phyloP scores from a whole-genome alignment of 1,140 invertebrate species.

The Drosophila leontia region DNA sequence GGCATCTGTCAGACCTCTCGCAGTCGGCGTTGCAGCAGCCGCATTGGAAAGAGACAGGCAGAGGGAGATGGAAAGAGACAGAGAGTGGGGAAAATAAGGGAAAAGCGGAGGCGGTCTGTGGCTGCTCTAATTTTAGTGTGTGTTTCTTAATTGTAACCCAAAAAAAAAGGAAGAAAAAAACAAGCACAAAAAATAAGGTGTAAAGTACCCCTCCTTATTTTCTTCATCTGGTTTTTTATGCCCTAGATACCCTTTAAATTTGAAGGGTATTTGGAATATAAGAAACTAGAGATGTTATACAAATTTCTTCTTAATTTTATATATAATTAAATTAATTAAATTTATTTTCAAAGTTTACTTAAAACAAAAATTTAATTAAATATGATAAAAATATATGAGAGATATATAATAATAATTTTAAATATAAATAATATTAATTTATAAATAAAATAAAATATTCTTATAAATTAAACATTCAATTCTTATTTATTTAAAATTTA shows the following conservation, averaged over 20 bases:
- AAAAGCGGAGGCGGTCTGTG: constrained; percentile 9
- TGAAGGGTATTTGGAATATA: not conserved
- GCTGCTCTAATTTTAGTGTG: constrained; percentile 30
- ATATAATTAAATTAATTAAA: too few species aligned
- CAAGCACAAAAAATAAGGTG: constrained; percentile 9
- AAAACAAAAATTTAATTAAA: not conserved
- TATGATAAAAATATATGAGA: too few species aligned
- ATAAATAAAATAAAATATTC: not conserved
- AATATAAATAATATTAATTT: too few species aligned
- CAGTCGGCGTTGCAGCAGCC: constrained; percentile 14
- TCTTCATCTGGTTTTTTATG: constrained; percentile 3
- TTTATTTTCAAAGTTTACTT: not conserved
- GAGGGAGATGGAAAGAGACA: not conserved
- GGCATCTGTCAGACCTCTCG: constrained; percentile 44
- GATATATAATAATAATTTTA: too few species aligned
- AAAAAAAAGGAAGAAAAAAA: constrained; percentile 11
- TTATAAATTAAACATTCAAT: not conserved
- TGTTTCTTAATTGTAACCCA: constrained; percentile 29
- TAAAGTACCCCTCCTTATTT: constrained; percentile 15
- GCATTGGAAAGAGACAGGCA: constrained; percentile 4
- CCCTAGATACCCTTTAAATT: not conserved
- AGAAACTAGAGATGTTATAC: not conserved
- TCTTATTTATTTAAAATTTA: not conserved
- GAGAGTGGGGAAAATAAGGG: not conserved
- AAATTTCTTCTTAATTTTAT: not conserved